Conservation (phyloP, 2,797 vertebrate genomes). For the Heliangelus exortis region DNA sequence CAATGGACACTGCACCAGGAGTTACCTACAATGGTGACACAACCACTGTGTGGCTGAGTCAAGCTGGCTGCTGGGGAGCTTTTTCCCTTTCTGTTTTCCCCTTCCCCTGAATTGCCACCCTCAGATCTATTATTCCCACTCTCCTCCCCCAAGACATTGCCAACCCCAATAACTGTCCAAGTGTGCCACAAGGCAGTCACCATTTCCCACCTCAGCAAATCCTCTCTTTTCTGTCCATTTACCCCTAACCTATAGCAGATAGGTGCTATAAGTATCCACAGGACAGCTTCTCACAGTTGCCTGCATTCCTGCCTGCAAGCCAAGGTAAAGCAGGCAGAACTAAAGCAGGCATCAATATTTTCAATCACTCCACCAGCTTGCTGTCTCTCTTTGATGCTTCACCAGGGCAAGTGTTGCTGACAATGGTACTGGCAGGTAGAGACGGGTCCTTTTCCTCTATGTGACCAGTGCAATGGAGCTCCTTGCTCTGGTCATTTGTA, state of each 20-base stretch:
- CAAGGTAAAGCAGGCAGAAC: background rate
- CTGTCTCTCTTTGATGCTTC: background rate
- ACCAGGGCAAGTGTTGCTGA: background rate
- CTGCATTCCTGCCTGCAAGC: conserved; percentile 3
- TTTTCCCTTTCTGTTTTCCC: background rate
- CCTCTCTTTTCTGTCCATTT: background rate
- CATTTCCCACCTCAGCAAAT: background rate
- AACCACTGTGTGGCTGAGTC: background rate
- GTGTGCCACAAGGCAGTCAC: background rate
- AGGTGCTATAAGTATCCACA: background rate
- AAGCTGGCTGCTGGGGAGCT: background rate
- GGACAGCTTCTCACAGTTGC: background rate
- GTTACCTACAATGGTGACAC: background rate
- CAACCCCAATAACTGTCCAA: background rate
- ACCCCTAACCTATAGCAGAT: background rate
- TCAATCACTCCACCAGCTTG: conserved; percentile 2
- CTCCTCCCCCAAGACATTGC: background rate
- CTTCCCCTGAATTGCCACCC: background rate
- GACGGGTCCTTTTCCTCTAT: background rate
- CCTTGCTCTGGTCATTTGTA: background rate
- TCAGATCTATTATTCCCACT: background rate
- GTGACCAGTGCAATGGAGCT: background rate
- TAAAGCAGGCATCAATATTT: background rate
- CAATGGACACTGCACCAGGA: background rate
- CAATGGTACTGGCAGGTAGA: background rate